Conservation (phyloP, 2,797 vertebrate species). For the Rhynchotus rufescens region DNA sequence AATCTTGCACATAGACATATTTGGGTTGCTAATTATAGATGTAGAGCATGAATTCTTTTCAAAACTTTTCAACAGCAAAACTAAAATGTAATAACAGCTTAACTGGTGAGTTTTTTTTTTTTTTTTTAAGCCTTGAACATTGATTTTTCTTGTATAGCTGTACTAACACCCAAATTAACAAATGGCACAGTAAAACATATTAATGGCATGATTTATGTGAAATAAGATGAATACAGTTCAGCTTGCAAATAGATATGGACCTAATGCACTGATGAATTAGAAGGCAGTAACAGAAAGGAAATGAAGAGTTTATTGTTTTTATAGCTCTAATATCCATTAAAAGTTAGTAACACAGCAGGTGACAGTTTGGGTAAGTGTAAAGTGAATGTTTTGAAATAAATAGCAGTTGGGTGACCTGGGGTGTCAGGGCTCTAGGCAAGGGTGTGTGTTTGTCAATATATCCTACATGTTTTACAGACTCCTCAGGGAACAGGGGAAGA, state of each 20-base stretch:
- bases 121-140: background rate
- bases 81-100: background rate
- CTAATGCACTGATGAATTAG: background rate
- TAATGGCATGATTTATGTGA: background rate
- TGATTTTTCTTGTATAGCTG: background rate
- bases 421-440: slow-evolving; percentile 85
- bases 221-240: background rate
- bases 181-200: background rate
- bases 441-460: slow-evolving; percentile 90
- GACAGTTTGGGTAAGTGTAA: slow-evolving; percentile 75
- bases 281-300: slow-evolving; percentile 52
- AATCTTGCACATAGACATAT: background rate
- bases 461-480: slow-evolving; percentile 86
- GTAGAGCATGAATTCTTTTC: slow-evolving; percentile 14
- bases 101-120: background rate
- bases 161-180: background rate
- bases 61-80: slow-evolving; percentile 12
- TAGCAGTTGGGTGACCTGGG: slow-evolving; percentile 84
- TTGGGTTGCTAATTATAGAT: slow-evolving; percentile 4
- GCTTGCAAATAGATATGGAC: background rate
- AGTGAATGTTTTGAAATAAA: slow-evolving; percentile 89
- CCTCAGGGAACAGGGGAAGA: slow-evolving; percentile 86
- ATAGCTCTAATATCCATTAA: slow-evolving; percentile 75
- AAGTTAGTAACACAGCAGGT: slow-evolving; percentile 79
- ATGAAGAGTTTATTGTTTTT: slow-evolving; percentile 68